Conservation (phyloP, 2,888 invertebrate species). For the Drosophila atripex region DNA sequence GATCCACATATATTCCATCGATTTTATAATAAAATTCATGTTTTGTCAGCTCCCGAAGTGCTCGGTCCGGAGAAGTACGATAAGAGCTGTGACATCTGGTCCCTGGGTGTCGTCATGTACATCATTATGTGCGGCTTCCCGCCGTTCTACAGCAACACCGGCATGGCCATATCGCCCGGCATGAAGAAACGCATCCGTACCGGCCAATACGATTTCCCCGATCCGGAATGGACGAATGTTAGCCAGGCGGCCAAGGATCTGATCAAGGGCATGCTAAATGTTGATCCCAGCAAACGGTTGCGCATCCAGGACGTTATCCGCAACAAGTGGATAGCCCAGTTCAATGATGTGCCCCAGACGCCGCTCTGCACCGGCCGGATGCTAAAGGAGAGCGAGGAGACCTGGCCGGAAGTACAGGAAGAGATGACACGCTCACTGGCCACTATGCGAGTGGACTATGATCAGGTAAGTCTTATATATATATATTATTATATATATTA, state of each 20-base stretch:
- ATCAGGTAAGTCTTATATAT: constrained; percentile 91
- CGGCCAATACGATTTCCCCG: constrained; percentile 98
- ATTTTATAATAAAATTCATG: neutral
- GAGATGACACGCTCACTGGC: constrained; percentile 99
- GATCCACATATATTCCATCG: neutral
- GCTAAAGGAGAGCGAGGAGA: constrained; percentile 94
- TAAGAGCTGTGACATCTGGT: constrained; percentile 99
- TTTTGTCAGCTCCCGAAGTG: constrained; percentile 87
- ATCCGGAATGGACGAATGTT: constrained; percentile 97
- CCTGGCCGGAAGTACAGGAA: constrained; percentile 99
- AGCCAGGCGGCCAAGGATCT: constrained; percentile 97
- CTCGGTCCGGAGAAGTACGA: constrained; percentile 98
- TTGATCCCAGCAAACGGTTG: constrained; percentile 95
- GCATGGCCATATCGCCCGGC: constrained; percentile 98
- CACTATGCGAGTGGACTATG: constrained; percentile 99
- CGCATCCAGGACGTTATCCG: constrained; percentile 95
- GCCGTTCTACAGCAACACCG: constrained; percentile 99
- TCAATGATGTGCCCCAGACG: constrained; percentile 96
- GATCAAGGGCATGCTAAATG: constrained; percentile 96
- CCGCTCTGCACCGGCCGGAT: constrained; percentile 96
- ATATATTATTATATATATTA: no score
- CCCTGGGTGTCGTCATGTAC: constrained; percentile 99
- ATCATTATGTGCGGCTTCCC: constrained; percentile 99
- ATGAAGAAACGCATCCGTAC: constrained; percentile 96
- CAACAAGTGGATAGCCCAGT: constrained; percentile 93